A percentile compares a stretch with the other conserved stretches of the same genome.
Conservation (phyloP, 1,140 invertebrate species). For the Musca vetustissima region DNA sequence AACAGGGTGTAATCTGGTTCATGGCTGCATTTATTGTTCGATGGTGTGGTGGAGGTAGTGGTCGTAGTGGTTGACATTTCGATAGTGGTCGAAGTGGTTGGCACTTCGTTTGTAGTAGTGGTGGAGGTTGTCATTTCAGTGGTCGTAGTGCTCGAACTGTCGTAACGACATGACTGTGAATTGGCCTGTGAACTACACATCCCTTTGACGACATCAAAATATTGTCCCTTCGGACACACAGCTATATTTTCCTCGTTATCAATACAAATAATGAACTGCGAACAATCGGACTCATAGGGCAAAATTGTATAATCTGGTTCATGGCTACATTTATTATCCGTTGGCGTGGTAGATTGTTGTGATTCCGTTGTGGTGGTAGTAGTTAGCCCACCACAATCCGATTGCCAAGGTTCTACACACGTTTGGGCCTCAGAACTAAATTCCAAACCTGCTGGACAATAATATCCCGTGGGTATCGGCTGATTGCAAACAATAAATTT, state of each 20-base stretch:
- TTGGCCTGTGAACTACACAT: slow-evolving; percentile 33
- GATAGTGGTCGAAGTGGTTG: slow-evolving; percentile 23
- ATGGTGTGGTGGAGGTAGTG: too few species aligned
- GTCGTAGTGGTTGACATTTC: too few species aligned
- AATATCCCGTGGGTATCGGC: slow-evolving; percentile 38
- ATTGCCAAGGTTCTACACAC: slow-evolving; percentile 20
- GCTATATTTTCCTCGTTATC: slow-evolving; percentile 27
- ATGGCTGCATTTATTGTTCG: too few species aligned
- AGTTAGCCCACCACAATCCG: slow-evolving; percentile 38
- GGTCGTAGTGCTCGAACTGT: slow-evolving; percentile 10
- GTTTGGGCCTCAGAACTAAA: slow-evolving; percentile 2
- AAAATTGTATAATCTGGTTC: slow-evolving; percentile 24
- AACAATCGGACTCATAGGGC: slow-evolving; percentile 35
- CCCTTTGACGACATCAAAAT: slow-evolving; percentile 35
- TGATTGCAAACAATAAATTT: slow-evolving; percentile 42
- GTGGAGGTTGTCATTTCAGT: slow-evolving; percentile 24
- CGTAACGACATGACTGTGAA: neutral
- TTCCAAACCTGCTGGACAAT: slow-evolving; percentile 32
- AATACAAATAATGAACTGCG: slow-evolving; percentile 38
- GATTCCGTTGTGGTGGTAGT: slow-evolving; percentile 16
- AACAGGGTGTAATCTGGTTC: too few species aligned
- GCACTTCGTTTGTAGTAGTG: too few species aligned
- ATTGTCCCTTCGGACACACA: slow-evolving; percentile 35
- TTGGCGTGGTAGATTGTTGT: slow-evolving; percentile 32
- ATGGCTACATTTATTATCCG: slow-evolving; percentile 31